Percentiles rank a stretch among this genome's conserved stretches.
phyloP scores from a whole-genome alignment of 2,113 vertebrate species.

The Alouatta palliata region DNA sequence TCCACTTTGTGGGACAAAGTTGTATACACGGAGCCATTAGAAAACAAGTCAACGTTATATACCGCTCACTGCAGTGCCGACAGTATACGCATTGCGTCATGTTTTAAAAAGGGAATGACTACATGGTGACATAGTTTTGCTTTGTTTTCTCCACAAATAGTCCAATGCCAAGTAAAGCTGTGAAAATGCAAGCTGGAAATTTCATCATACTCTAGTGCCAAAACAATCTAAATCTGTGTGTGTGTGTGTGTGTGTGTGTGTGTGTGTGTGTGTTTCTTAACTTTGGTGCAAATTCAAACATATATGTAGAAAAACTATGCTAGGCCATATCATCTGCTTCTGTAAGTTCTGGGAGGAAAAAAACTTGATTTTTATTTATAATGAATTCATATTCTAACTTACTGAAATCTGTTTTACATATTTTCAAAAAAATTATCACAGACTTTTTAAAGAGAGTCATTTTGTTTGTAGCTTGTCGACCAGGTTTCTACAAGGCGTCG shows the following conservation, averaged over 20 bases:
- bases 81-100: neutral
- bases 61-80: neutral
- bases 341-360: slow-evolving; percentile 21
- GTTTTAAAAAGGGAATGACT: slow-evolving; percentile 25
- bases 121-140: slow-evolving; percentile 46
- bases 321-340: slow-evolving; percentile 37
- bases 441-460: neutral
- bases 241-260: neutral
- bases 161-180: slow-evolving; percentile 70
- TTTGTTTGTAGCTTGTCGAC: slow-evolving; percentile 89
- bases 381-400: neutral
- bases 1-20: neutral
- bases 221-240: slow-evolving; percentile 59
- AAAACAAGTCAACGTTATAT: neutral
- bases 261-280: neutral
- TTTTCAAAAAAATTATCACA: neutral
- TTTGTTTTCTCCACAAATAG: slow-evolving; percentile 67
- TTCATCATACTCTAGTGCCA: slow-evolving; percentile 46
- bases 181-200: slow-evolving; percentile 66
- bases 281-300: slow-evolving; percentile 57
- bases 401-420: neutral
- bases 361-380: neutral
- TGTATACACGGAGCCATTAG: neutral
- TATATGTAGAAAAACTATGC: slow-evolving; percentile 20
- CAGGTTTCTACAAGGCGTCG: slow-evolving; percentile 96